Percentiles rank a stretch among this genome's conserved stretches.
These are phyloP conservation scores for Masticophis lateralis DNA, from an alignment of 2,797 vertebrate species.

Conservation along the genomic window DNA sequence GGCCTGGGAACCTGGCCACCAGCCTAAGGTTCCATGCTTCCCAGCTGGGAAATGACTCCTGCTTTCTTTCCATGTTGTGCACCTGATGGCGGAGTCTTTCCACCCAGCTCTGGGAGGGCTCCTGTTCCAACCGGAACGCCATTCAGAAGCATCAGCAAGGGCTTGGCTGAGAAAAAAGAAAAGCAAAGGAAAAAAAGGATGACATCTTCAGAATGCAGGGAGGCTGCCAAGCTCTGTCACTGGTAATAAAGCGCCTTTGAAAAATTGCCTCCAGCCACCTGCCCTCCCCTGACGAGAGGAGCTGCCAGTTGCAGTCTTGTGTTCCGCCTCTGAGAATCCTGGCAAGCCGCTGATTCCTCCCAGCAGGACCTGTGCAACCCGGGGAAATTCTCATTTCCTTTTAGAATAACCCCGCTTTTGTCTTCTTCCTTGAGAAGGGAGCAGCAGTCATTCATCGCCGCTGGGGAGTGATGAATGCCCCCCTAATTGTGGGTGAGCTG, in stretches of 20 bases:
- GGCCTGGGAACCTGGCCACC: not conserved
- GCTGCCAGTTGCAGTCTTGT: conserved; percentile 49
- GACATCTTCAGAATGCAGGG: not conserved
- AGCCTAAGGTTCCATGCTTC: not conserved
- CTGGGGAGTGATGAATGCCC: conserved; percentile 42
- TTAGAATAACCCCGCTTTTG: conserved; percentile 35
- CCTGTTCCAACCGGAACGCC: not conserved
- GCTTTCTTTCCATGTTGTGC: conserved; percentile 16
- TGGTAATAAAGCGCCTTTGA: conserved; percentile 48
- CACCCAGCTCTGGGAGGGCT: not conserved
- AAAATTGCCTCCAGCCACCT: conserved; percentile 59
- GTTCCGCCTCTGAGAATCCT: conserved; percentile 34
- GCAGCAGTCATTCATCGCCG: conserved; percentile 41
- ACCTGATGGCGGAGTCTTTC: conserved; percentile 21
- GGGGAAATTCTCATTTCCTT: conserved; percentile 42
- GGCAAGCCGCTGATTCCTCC: conserved; percentile 15
- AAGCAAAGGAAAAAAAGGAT: not conserved
- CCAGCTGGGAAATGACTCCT: not conserved
- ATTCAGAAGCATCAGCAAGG: conserved; percentile 28
- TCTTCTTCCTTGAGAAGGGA: conserved; percentile 50
- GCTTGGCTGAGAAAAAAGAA: conserved; percentile 17
- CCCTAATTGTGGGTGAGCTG: conserved; percentile 56
- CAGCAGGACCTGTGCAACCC: conserved; percentile 12
- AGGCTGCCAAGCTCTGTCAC: conserved; percentile 39
- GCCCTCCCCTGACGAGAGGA: conserved; percentile 26